Evolutionary conservation across 2,888 invertebrate species (phyloP), one percentile per base, ranked within the genome.

Genomic region (Palloptera scutellata): DNA sequence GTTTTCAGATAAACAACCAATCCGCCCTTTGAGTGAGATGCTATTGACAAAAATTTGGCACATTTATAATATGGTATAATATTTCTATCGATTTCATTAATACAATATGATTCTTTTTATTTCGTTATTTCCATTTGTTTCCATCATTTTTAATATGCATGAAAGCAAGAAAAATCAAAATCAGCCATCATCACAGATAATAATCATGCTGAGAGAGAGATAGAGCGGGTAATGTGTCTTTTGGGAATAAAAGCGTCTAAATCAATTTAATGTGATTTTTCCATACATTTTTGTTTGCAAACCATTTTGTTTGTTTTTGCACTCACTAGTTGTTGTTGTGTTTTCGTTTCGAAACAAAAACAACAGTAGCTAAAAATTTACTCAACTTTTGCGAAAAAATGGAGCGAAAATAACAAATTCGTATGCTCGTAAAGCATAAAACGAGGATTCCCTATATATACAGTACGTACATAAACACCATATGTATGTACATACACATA

Each of bases 211-310:
- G 2, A 48, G 12, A 48, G 13, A 48, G 48, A n/a, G 13, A 48
- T 2, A n/a, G 48, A 12, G 48, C 61, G 61, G 64, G 54, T 69
- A 69, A 71, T 67, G 43, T 64, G 66, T 64, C 71, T 64, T 67
- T 55, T 30, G 71, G 69, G 71, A 71, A 69, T 64, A 48, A 41
- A 59, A 63, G 63, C 53, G 62, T 30, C 61, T 69, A 71, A 71
- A 71, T 71, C 71, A 71, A 69, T 71, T 71, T 71, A 64, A 66
- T 67, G 64, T 66, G 69, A 71, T 71, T 69, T 68, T 51, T 52
- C 66, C 61, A 61, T 52, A 11, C 45, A 15, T 48, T n/a, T 43
- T 51, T 30, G 2, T 13, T 15, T 19, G 12, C 11, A 40, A n/a
- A 20, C 4, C 17, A 20, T 10, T 43, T 59, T 19, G 12, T n/a